phyloP scores from a whole-genome alignment of 1,140 invertebrate species.

The Aethina tumida region DNA sequence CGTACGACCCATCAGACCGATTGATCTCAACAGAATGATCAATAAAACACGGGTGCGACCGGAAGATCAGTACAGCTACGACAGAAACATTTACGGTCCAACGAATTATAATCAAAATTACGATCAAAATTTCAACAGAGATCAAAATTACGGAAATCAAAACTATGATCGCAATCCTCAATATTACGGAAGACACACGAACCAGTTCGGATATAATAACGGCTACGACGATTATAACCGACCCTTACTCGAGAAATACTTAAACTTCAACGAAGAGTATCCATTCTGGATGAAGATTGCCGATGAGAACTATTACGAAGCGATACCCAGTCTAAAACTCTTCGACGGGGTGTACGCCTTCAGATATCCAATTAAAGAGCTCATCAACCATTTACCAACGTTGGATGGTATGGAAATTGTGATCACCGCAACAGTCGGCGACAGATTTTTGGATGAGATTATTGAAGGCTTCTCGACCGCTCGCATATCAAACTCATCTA shows the following conservation, averaged over 20 bases:
- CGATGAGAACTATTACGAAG: constrained; percentile 37
- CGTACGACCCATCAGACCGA: constrained; percentile 54
- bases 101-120: constrained; percentile 7
- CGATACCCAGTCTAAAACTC: constrained; percentile 57
- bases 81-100: constrained; percentile 15
- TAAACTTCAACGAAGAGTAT: constrained; percentile 66
- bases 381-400: constrained; percentile 53
- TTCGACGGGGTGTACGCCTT: constrained; percentile 83
- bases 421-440: constrained; percentile 82
- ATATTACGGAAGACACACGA: constrained; percentile 6
- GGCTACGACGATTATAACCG: constrained; percentile 38
- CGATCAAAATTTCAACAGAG: constrained; percentile 1
- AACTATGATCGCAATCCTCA: constrained; percentile 7
- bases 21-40: constrained; percentile 26
- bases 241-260: constrained; percentile 54
- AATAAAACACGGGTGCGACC: constrained; percentile 30
- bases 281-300: constrained; percentile 64
- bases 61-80: constrained; percentile 34
- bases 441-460: constrained; percentile 78
- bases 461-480: constrained; percentile 80
- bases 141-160: constrained; percentile 4
- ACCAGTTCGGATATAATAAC: constrained; percentile 11
- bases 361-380: constrained; percentile 69
- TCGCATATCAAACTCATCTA: constrained; percentile 75
- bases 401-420: constrained; percentile 74